Evolutionary conservation across 2,888 invertebrate genomes (phyloP).

Genomic region (Parthenolecanium corni): DNA sequence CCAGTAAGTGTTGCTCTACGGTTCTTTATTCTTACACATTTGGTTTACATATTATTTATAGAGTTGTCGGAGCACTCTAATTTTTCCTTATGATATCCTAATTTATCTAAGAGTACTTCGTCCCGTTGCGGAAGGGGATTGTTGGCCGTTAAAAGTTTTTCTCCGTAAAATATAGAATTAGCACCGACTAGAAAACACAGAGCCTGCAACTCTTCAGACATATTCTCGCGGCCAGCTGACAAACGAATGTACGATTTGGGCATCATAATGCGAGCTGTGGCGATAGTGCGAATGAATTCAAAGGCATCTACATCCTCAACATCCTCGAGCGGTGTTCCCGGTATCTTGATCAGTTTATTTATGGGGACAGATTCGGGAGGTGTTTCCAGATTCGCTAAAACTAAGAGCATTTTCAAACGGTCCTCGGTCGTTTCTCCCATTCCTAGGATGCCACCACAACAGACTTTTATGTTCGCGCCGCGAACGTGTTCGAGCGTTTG

Average conservation of each 20-base stretch:
- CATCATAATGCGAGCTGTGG: conserved; percentile 31
- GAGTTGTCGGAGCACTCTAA: no score
- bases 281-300: conserved; percentile 31
- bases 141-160: conserved; percentile 29
- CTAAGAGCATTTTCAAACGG: conserved; percentile 26
- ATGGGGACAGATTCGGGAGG: conserved; percentile 32
- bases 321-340: conserved; percentile 31
- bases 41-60: no score
- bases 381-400: conserved; percentile 23
- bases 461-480: conserved; percentile 31
- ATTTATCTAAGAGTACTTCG: conserved; percentile 18
- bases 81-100: conserved; percentile 13
- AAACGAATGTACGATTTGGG: conserved; percentile 30
- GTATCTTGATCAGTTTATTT: conserved; percentile 29
- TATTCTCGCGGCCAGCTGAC: conserved; percentile 31
- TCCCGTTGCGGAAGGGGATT: conserved; percentile 15
- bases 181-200: conserved; percentile 31
- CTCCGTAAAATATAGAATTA: conserved; percentile 32
- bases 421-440: conserved; percentile 31
- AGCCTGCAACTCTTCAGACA: conserved; percentile 30
- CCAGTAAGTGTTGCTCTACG: no score
- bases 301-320: conserved; percentile 28
- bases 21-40: no score
- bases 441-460: conserved; percentile 32
- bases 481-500: conserved; percentile 30